These are phyloP conservation scores for Trididemnum nubilum DNA, from an alignment of 23 tunicate species.

Conservation along the genomic window DNA sequence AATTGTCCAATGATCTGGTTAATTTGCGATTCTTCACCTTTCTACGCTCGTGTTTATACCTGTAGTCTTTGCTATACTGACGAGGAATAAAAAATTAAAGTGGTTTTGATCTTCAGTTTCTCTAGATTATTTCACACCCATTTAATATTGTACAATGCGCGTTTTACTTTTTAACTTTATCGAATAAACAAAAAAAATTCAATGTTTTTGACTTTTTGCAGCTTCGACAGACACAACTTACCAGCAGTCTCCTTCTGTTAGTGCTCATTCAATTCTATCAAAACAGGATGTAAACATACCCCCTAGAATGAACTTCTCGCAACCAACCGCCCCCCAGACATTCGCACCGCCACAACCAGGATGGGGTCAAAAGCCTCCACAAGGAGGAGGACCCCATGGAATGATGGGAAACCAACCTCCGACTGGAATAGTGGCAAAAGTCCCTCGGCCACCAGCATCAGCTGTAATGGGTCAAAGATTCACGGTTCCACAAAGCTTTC, in stretches of 20 bases:
- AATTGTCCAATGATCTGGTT: too few relatives aligned
- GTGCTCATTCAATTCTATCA: background rate
- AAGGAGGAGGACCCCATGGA: slow-evolving; percentile 22
- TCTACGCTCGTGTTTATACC: too few relatives aligned
- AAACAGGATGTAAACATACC: slow-evolving; percentile 9
- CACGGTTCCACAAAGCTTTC: slow-evolving; percentile 47
- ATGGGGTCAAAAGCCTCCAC: slow-evolving; percentile 26
- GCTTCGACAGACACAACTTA: slow-evolving; percentile 32
- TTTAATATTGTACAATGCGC: too few relatives aligned
- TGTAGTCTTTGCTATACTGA: too few relatives aligned
- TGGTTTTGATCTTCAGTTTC: too few relatives aligned
- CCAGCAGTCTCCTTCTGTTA: slow-evolving; percentile 20
- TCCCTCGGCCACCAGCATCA: slow-evolving; percentile 40
- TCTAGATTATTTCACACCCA: too few relatives aligned
- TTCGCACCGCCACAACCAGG: slow-evolving; percentile 19
- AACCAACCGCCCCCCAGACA: slow-evolving; percentile 2
- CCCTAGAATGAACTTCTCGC: slow-evolving; percentile 12
- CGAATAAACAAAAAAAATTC: too few relatives aligned
- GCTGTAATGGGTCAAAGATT: slow-evolving; percentile 65
- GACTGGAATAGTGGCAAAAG: slow-evolving; percentile 29
- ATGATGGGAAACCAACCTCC: slow-evolving; percentile 52
- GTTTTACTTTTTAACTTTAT: too few relatives aligned
- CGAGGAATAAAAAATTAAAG: too few relatives aligned
- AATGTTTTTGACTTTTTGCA: background rate
- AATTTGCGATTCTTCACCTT: too few relatives aligned